Conservation (phyloP, 1,140 invertebrate species). For the Solenopsis fugax region DNA sequence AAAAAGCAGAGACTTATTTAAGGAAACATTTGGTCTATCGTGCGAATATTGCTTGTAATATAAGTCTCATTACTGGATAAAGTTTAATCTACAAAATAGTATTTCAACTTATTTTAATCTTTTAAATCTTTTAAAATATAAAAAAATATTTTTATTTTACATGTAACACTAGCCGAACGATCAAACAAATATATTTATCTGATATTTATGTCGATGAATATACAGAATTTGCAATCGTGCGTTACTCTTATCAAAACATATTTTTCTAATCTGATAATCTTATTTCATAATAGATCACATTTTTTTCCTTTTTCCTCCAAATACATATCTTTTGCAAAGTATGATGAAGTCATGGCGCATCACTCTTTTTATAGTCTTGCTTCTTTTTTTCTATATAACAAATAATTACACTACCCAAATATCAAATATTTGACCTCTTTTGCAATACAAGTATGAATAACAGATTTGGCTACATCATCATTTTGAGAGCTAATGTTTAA, state of each 20-base stretch:
- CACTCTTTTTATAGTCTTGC: not conserved
- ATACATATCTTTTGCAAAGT: not conserved
- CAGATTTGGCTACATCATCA: too few relatives aligned
- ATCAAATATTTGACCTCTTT: too few relatives aligned
- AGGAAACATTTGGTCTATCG: not conserved
- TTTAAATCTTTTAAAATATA: not conserved
- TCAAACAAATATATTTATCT: not conserved
- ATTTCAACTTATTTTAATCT: not conserved
- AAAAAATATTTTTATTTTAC: not conserved
- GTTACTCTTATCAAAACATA: constrained; percentile 3
- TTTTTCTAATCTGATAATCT: not conserved
- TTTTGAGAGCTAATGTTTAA: too few relatives aligned
- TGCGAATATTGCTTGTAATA: not conserved
- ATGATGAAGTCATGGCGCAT: not conserved
- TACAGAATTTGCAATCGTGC: not conserved
- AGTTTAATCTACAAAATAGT: not conserved
- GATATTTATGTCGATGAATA: constrained; percentile 31
- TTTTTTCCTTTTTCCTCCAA: not conserved
- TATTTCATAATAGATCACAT: not conserved
- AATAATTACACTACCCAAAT: not conserved
- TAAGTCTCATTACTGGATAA: not conserved
- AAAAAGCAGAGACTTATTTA: not conserved
- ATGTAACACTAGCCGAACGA: not conserved
- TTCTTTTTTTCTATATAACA: not conserved
- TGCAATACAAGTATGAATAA: too few relatives aligned